Base-by-base conservation (phyloP, 2,797 vertebrate species). In the Salmo trutta region DNA sequence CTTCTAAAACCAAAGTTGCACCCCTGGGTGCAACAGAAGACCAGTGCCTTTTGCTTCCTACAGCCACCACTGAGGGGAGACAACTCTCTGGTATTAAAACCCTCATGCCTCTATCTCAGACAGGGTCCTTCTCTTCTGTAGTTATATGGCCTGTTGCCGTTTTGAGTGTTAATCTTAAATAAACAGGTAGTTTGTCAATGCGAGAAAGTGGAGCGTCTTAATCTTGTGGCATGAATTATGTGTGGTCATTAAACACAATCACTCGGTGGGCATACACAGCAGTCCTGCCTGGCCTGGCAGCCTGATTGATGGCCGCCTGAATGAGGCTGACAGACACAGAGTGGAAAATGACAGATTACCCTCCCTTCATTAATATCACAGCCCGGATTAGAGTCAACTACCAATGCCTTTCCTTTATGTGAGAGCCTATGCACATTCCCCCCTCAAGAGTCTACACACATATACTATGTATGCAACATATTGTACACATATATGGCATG, bases 21-120 rank as follows among this genome's bases (percentile, higher is more conserved):
- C 6, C 7, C 36, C 7, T 41, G 4, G 5, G 1, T 56, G 17
- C 51, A 21, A 7, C 73, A 10, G 16, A 75, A 67, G 10, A 73
- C 65, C 59, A 15, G n/a, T 68, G 74, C 6, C 1, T 15, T 47
- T 83, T 21, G 78, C 51, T 90, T 82, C 67, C 73, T 66, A 6
- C 24, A 76, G 12, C 6, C 75, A 47, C 91, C 94, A 94, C 93
- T 87, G 83, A 93, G 91, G 90, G 94, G 94, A 91, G 94, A 93
- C 93, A 93, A 75, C 75, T 71, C 82, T 92, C 92, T 86, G 88
- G 83, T 81, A 75, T 90, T 85, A 71, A 74, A 77, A 80, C 75
- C 41, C 73, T 75, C 19, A 33, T 36, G 15, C 16, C 36, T 72
- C 8, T 47, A 81, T 64, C 80, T 81, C 31, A 17, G 19, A 7